These are phyloP conservation scores for human (Homo sapiens) DNA, from an alignment of 2,113 vertebrate species.

Conservation along the genomic window DNA sequence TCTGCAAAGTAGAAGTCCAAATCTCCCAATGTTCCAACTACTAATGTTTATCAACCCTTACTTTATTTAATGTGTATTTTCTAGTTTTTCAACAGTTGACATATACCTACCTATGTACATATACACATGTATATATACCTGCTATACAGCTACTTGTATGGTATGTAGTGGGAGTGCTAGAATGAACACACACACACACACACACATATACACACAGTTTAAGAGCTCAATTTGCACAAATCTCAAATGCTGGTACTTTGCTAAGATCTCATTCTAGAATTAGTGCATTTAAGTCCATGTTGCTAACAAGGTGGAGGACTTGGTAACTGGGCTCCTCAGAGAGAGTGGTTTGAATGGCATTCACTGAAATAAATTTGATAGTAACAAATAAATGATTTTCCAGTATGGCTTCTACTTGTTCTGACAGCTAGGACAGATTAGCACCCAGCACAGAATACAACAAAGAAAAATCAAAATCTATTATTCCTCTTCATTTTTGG, in stretches of 20 bases:
- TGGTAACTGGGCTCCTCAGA: neutral
- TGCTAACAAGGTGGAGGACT: neutral
- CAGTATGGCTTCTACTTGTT: neutral
- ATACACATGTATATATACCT: neutral
- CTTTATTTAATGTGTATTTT: neutral
- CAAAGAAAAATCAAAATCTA: neutral
- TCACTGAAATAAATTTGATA: neutral
- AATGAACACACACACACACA: neutral
- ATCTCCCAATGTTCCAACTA: neutral
- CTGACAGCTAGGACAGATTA: neutral
- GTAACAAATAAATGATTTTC: neutral
- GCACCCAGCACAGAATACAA: neutral
- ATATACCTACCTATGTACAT: neutral
- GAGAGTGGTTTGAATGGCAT: neutral
- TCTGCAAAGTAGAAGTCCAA: neutral
- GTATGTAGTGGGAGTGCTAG: neutral
- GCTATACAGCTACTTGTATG: neutral
- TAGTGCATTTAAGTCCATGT: neutral
- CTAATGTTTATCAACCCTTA: neutral
- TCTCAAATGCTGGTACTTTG: neutral
- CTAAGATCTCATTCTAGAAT: slow-evolving; percentile 2
- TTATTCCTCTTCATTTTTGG: neutral
- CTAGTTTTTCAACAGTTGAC: neutral
- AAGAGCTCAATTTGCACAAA: neutral
- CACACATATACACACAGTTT: neutral